A percentile compares a stretch with the other conserved stretches of the same genome.
Evolutionary conservation across 1,140 invertebrate genomes (phyloP).

Genomic region (Bombus confusus): DNA sequence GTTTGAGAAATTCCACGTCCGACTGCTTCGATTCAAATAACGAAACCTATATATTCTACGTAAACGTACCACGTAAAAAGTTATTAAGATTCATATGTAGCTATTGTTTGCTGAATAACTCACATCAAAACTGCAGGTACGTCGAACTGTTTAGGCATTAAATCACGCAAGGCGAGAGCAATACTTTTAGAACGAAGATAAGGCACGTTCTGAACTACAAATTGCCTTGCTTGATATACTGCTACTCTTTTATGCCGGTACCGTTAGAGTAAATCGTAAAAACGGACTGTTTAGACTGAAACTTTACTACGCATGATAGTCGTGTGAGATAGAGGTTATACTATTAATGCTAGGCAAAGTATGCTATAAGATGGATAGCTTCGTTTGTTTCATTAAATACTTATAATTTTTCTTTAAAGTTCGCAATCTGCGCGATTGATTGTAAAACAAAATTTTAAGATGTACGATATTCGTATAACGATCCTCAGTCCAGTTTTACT

Average conservation of each 20-base stretch:
- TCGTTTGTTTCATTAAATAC: too few species aligned
- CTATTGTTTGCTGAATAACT: constrained; percentile 40
- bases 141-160: constrained; percentile 37
- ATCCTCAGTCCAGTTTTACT: too few species aligned
- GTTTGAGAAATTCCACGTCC: not conserved
- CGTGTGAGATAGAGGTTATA: not conserved
- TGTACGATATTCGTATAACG: too few species aligned
- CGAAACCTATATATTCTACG: constrained; percentile 20
- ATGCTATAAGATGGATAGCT: too few species aligned
- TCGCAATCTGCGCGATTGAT: too few species aligned
- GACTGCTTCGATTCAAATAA: not conserved
- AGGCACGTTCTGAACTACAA: constrained; percentile 54
- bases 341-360: too few species aligned
- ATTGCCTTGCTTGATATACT: constrained; percentile 50
- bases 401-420: too few species aligned
- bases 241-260: constrained; percentile 20
- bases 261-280: constrained; percentile 56
- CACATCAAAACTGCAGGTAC: constrained; percentile 9
- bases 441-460: too few species aligned
- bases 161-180: constrained; percentile 31
- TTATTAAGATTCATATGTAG: not conserved
- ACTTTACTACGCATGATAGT: too few species aligned
- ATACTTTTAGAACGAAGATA: constrained; percentile 59
- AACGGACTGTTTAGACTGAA: constrained; percentile 39
- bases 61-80: constrained; percentile 16